A percentile compares a stretch with the other conserved stretches of the same genome.
Conservation (phyloP, 1,140 invertebrate genomes). For the Leguminivora glycinivorella region DNA sequence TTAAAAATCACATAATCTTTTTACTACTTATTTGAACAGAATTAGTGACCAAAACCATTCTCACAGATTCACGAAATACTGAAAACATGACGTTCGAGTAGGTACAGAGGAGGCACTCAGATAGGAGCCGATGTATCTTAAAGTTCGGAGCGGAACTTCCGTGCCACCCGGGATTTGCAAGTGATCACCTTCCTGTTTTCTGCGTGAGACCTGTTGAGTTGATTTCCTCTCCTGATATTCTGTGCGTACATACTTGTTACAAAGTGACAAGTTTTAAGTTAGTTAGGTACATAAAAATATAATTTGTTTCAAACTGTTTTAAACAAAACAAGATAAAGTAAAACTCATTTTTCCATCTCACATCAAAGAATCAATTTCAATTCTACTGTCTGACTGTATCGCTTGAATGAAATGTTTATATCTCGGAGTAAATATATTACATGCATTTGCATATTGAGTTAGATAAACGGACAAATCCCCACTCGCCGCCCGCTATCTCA, state of each 20-base stretch:
- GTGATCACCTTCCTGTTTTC: not conserved
- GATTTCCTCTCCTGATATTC: not conserved
- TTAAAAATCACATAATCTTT: too few relatives aligned
- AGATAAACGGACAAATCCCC: conserved; percentile 24
- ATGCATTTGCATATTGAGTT: conserved; percentile 26
- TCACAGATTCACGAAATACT: too few relatives aligned
- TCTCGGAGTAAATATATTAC: conserved; percentile 1
- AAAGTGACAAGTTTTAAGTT: too few relatives aligned
- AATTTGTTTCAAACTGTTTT: not conserved
- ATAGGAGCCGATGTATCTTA: not conserved
- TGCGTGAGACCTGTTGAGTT: conserved; percentile 6
- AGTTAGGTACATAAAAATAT: too few relatives aligned
- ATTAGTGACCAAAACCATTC: not conserved
- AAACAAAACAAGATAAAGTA: not conserved
- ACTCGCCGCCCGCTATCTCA: conserved; percentile 16
- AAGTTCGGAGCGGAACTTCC: not conserved
- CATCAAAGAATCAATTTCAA: not conserved
- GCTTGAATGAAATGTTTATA: not conserved
- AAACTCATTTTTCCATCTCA: not conserved
- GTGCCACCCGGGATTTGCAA: not conserved
- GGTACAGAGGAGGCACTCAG: too few relatives aligned
- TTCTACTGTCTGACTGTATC: not conserved
- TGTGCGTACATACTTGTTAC: not conserved
- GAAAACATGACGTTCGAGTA: too few relatives aligned
- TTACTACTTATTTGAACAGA: too few relatives aligned